phyloP scores from a whole-genome alignment of 2,888 invertebrate species.

The Callimorpha dominula region DNA sequence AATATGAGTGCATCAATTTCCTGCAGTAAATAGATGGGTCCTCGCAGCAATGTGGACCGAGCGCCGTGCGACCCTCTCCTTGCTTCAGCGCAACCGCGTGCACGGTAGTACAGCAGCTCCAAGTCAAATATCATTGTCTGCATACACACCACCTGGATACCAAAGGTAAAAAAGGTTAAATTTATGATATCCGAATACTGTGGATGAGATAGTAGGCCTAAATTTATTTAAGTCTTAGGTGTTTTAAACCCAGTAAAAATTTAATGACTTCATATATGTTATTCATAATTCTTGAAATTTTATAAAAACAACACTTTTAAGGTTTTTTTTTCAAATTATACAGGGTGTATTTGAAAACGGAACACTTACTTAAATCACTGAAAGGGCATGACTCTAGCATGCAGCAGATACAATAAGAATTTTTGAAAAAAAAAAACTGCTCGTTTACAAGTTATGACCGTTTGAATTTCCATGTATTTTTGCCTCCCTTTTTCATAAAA shows the following conservation, averaged over 20 bases:
- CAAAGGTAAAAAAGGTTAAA: not conserved
- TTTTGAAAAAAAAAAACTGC: too few relatives aligned
- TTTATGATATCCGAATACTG: not conserved
- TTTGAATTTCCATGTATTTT: too few relatives aligned
- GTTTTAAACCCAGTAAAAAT: not conserved
- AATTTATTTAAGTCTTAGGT: not conserved
- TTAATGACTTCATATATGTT: too few relatives aligned
- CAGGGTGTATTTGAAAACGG: too few relatives aligned
- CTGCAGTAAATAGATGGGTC: slow-evolving; percentile 94
- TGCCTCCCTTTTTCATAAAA: too few relatives aligned
- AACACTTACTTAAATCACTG: too few relatives aligned
- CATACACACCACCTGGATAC: slow-evolving; percentile 90
- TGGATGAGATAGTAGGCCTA: not conserved
- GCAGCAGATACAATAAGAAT: too few relatives aligned
- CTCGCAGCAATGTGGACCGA: slow-evolving; percentile 92
- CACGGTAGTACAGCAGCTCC: slow-evolving; percentile 89
- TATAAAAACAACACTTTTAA: too few relatives aligned
- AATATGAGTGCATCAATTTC: slow-evolving; percentile 94
- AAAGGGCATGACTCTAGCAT: too few relatives aligned
- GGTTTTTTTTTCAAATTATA: too few relatives aligned
- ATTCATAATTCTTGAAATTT: too few relatives aligned
- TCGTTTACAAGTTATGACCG: too few relatives aligned
- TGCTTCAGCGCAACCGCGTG: slow-evolving; percentile 70
- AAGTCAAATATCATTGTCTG: slow-evolving; percentile 95
- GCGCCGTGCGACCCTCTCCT: slow-evolving; percentile 89